Evolutionary conservation across 1,140 invertebrate species (phyloP), one percentile per base, ranked within the genome.

Genomic region (Drosophila littoralis): DNA sequence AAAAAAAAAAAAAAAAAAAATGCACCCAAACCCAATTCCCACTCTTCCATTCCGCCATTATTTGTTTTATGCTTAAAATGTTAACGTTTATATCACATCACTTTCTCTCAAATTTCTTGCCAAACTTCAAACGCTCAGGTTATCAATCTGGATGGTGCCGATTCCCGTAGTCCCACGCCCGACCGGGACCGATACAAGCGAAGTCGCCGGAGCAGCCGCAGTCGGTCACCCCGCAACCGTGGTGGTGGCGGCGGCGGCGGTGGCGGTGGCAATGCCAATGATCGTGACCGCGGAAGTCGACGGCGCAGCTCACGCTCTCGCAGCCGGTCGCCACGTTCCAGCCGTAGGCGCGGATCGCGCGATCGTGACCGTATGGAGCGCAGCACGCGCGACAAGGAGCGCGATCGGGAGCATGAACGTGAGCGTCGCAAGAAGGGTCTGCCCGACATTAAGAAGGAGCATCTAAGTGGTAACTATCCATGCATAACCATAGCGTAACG

Each of bases 381-480:
- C 48, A 93, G 93, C 64, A 94, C 94, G 12, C 94, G 94, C 78
- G 96, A 96, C 84, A 94, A 95, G 38, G 96, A 97, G 77, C 95
- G 96, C 52, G 97, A 98, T 79, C 94, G 95, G 5, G 96, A 97
- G 82, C 96, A 95, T 77, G 95, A 96, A 82, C 94, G 95, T 81
- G 96, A 97, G 91, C 93, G 98, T 48, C 95, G 96, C 77, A 97
- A 97, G 92, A 96, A 97, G 88, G 98, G 98, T 17, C 92, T 99
- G 46, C 98, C 98, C 8, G 94, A 96, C 0, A 95, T 98, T 45
- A 96, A 97, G 85, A 96, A 96, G 83, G 97, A 98, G 67, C 96
- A 97, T 93, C 93, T 97, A 51, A 96, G 96, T 92, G 96, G 96
- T 97, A 93, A 93, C 50, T 91, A 89, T 91, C 38, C 46, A 28